Evolutionary conservation across 2,888 invertebrate genomes (phyloP), one percentile per base, ranked within the genome.

Genomic region (Microchrysa polita): DNA sequence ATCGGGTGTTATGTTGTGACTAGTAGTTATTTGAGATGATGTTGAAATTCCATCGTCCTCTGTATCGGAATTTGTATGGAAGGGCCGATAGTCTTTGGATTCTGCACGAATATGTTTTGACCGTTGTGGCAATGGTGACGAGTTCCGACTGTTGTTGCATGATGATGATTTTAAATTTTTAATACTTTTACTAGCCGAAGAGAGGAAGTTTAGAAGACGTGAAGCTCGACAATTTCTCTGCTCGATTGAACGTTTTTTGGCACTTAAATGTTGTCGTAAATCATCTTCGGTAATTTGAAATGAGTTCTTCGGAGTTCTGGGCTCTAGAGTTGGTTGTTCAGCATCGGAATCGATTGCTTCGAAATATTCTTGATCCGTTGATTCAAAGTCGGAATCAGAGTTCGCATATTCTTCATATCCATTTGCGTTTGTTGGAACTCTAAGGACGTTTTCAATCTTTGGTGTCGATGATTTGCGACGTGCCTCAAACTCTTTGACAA

Each of bases 401-500:
- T 63, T 40, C 5, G 63, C 10, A 16, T 23, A 40, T 63, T 73
- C 73, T 1, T 34, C 40, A 22, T 61, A 52, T 5, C 44, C 34
- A 34, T 61, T 42, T 22, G 27, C 34, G 7, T 57, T 16, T n/a
- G 14, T 12, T 2, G n/a, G 23, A 57, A 20, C 14, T 55, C 18
- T 16, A 5, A 5, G 1, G 9, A 48, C 18, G 14, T 18, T 2
- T 4, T 10, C 18, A 2, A 16, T 48, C 2, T 53, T 63, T 20
- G 42, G n/a, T 14, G 42, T 22, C 5, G 18, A 12, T 1, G 23
- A 14, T n/a, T 72, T 60, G 4, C n/a, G 18, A 1, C 81, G 78
- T 53, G 79, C 79, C 77, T 84, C 83, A 57, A 83, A 81, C 2
- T 83, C 81, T 18, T 77, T 78, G 9, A 84, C 82, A 71, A 84